Percentiles rank a stretch among this genome's conserved stretches.
Conservation (phyloP, 2,888 invertebrate genomes). For the Papilio protenor region DNA sequence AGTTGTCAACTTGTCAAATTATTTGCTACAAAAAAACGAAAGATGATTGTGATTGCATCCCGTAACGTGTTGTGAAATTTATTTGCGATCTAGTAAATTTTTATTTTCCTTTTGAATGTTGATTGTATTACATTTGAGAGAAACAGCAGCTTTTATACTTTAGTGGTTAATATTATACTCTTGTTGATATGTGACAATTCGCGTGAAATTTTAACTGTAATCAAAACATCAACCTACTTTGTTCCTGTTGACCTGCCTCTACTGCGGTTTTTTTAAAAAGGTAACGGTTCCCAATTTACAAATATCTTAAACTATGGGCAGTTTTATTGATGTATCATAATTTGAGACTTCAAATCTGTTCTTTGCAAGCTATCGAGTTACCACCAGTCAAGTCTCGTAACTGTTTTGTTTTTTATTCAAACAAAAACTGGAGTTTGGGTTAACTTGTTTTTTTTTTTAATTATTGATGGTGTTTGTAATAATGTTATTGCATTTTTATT, state of each 20-base stretch:
- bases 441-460: neutral
- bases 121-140: conserved; percentile 59
- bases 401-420: conserved; percentile 10
- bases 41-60: conserved; percentile 50
- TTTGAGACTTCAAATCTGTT: conserved; percentile 1
- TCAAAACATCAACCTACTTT: conserved; percentile 70
- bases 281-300: conserved; percentile 72
- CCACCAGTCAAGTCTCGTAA: neutral
- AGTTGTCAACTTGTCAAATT: conserved; percentile 49
- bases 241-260: conserved; percentile 75
- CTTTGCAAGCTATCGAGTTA: neutral
- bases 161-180: conserved; percentile 66
- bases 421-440: neutral
- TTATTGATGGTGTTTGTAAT: neutral
- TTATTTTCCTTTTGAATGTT: conserved; percentile 64
- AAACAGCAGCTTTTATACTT: conserved; percentile 56
- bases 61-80: conserved; percentile 74
- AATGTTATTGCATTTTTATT: neutral
- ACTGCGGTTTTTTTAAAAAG: conserved; percentile 77
- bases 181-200: conserved; percentile 61
- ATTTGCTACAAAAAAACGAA: conserved; percentile 47
- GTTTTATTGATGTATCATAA: conserved; percentile 31
- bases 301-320: conserved; percentile 25
- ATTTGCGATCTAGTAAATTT: conserved; percentile 66
- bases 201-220: conserved; percentile 63